Percentiles rank a stretch among this genome's conserved stretches.
phyloP scores from a whole-genome alignment of 1,140 invertebrate genomes.

The Aphis gossypii region DNA sequence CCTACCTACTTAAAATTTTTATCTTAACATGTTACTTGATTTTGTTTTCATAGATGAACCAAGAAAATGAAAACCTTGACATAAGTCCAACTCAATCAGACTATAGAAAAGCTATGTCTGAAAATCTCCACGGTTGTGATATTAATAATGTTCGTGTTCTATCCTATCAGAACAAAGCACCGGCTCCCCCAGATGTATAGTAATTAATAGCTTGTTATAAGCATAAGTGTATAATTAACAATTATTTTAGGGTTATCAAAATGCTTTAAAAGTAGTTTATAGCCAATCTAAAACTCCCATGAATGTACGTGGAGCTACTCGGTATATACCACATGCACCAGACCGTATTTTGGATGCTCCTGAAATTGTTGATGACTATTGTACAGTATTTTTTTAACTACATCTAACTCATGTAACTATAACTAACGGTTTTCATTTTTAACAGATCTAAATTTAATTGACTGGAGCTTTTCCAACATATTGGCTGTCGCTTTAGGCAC shows the following conservation, averaged over 20 bases:
- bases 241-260: conserved; percentile 75
- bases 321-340: conserved; percentile 91
- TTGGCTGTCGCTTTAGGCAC: conserved; percentile 88
- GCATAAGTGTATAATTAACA: not conserved
- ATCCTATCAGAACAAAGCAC: conserved; percentile 88
- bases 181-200: conserved; percentile 76
- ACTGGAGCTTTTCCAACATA: conserved; percentile 94
- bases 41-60: conserved; percentile 60
- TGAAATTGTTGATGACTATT: conserved; percentile 96
- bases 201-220: not conserved
- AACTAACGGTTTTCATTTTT: not conserved
- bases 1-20: not conserved
- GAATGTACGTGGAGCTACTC: conserved; percentile 75
- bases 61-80: conserved; percentile 67
- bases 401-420: not conserved
- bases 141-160: conserved; percentile 75
- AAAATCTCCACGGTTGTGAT: conserved; percentile 76
- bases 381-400: conserved; percentile 66
- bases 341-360: conserved; percentile 97
- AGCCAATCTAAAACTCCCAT: conserved; percentile 83
- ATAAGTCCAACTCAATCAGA: conserved; percentile 70
- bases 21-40: not conserved
- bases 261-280: conserved; percentile 89
- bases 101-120: conserved; percentile 74
- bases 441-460: conserved; percentile 90